phyloP scores from a whole-genome alignment of 2,797 vertebrate species.

The Manis pentadactyla region DNA sequence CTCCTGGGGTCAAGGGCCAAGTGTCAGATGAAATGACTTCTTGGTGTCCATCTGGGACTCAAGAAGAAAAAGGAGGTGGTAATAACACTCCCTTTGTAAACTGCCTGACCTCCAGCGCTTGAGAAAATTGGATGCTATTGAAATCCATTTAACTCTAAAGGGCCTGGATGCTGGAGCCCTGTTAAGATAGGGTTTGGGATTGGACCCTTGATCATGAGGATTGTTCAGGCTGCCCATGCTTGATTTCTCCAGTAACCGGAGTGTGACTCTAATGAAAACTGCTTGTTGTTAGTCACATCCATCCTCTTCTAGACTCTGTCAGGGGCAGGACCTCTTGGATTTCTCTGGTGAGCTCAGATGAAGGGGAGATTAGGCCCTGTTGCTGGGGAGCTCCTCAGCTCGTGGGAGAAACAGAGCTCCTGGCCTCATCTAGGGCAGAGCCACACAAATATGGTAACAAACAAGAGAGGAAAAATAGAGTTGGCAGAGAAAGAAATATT shows the following conservation, averaged over 20 bases:
- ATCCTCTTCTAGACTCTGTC: no score
- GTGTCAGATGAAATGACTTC: conserved; percentile 64
- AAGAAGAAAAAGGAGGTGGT: conserved; percentile 56
- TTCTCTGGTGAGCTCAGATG: not conserved
- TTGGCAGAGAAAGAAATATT: conserved; percentile 37
- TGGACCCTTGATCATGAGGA: rapidly evolving
- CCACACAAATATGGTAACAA: not conserved
- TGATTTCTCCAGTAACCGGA: not conserved
- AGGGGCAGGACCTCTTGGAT: not conserved
- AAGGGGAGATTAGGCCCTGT: not conserved
- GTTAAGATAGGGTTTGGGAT: not conserved
- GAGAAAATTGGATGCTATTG: conserved; percentile 69
- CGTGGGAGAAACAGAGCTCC: not conserved
- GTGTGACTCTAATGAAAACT: not conserved
- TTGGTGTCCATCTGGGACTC: conserved; percentile 65
- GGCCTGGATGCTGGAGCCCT: not conserved
- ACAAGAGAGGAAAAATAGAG: not conserved
- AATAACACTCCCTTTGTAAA: conserved; percentile 60
- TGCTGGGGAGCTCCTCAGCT: not conserved
- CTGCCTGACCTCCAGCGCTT: conserved; percentile 51
- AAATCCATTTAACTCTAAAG: conserved; percentile 73
- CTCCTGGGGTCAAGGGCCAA: conserved; percentile 23
- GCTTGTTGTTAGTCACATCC: not conserved
- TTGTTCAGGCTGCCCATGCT: no score
- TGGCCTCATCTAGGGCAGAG: not conserved